These are phyloP conservation scores for Ostrea denselamellosa DNA, from an alignment of 1,140 invertebrate genomes.

Conservation along the genomic window DNA sequence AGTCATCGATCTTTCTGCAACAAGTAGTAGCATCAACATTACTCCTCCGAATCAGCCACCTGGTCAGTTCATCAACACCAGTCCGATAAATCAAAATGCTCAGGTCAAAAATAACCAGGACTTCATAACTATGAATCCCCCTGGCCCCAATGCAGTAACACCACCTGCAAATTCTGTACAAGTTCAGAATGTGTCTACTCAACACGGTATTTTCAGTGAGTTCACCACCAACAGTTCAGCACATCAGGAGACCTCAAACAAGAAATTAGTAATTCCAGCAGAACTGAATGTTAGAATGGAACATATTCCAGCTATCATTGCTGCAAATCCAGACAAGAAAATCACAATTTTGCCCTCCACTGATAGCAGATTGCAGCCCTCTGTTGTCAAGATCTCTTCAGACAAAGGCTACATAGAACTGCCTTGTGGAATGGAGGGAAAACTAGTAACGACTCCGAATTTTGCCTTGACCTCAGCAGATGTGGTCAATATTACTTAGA, in stretches of 20 bases:
- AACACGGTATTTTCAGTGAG: neutral
- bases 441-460: neutral
- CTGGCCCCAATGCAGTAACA: neutral
- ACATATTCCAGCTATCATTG: conserved; percentile 3
- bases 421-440: conserved; percentile 22
- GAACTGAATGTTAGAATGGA: conserved; percentile 32
- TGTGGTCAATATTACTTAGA: neutral
- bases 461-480: neutral
- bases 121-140: neutral
- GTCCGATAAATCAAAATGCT: conserved; percentile 1
- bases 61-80: neutral
- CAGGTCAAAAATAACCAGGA: neutral
- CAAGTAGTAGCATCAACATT: neutral
- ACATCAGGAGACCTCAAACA: neutral
- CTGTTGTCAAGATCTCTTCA: conserved; percentile 31
- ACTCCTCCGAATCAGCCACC: neutral
- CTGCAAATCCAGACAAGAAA: conserved; percentile 34
- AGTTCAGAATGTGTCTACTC: neutral
- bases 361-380: neutral
- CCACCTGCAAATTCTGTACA: neutral
- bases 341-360: conserved; percentile 35
- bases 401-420: conserved; percentile 37
- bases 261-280: neutral
- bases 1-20: neutral
- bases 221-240: neutral